Base-by-base conservation (phyloP, 1,140 invertebrate species). In the Bombus picipes region DNA sequence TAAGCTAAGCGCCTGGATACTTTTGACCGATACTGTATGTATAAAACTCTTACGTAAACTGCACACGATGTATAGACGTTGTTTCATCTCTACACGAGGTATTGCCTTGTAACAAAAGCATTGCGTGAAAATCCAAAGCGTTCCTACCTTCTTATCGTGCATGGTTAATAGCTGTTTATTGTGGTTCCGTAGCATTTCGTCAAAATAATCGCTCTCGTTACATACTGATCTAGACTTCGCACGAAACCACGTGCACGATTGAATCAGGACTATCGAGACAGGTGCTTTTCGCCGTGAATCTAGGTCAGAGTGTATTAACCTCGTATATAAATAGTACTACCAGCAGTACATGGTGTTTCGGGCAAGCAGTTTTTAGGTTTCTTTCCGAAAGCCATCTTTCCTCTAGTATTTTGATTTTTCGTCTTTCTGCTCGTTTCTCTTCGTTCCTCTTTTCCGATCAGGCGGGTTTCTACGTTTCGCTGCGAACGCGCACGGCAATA, bases 221-320 rank as follows among this genome's bases (percentile, higher is more conserved):
- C 78, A 85, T 81, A 85, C 78, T 68, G 83, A 85, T 85, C 83
- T 65, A 47, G 41, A 66, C 6, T 39, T 32, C 37, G 83, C 83
- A 62, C 47, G 81, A 76, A 65, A 66, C 66, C 85, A 83, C 81
- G 85, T 83, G 81, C 41, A 68, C 62, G 43, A 73, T 83, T 53
- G 39, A 59, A 78, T 84, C 75, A 78, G 84, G 57, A 84, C 81
- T 72, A 87, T 84, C 59, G 81, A 13, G 81, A 87, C 85, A 87
- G 85, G 85, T 87, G 75, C 74, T 84, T 87, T 84, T 66, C 81
- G 59, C 57, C 12, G 25, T 18, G 77, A 53, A 87, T 65, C 62
- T 87, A n/a, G 86, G 86, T 85, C 86, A 75, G 65, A n/a, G 86
- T 57, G 62, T 87, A 84, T 68, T 81, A 62, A 87, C 83, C 82